Conservation (phyloP, 2,888 invertebrate genomes). For the Glaucopsyche alexis region DNA sequence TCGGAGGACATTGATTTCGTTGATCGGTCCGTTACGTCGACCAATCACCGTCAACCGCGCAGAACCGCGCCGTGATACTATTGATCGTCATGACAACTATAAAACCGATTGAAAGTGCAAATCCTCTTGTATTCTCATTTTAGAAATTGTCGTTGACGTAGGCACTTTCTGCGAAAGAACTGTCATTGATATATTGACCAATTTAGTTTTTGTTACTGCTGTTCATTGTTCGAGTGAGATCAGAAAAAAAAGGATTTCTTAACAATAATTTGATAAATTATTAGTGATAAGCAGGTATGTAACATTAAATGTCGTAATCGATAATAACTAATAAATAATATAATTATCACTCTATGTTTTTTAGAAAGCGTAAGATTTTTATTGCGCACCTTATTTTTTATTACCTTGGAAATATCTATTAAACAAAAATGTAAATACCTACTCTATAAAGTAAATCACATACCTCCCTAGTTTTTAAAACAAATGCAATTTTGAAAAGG, state of each 20-base stretch:
- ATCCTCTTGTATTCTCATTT: conserved; percentile 30
- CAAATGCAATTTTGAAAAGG: neutral
- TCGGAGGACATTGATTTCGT: conserved; percentile 6
- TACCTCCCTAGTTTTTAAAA: neutral
- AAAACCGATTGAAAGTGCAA: conserved; percentile 31
- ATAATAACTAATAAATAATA: neutral
- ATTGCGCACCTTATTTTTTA: neutral
- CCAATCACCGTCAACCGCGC: neutral
- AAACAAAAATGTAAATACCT: neutral
- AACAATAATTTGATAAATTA: neutral
- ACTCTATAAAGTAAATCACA: neutral
- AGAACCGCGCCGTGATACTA: conserved; percentile 38
- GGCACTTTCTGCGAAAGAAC: neutral
- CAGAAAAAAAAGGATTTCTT: neutral
- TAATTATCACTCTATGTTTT: neutral
- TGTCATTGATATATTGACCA: conserved; percentile 6
- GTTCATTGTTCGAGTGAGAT: neutral
- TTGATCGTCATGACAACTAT: conserved; percentile 38
- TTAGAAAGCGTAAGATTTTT: neutral
- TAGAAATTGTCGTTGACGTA: conserved; percentile 33
- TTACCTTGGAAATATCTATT: neutral
- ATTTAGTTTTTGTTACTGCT: conserved; percentile 5
- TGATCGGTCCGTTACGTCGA: neutral
- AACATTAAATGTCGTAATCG: neutral
- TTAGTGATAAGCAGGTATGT: conserved; percentile 19